phyloP scores from a whole-genome alignment of 2,888 invertebrate genomes.

The Eucriotettix oculatus region DNA sequence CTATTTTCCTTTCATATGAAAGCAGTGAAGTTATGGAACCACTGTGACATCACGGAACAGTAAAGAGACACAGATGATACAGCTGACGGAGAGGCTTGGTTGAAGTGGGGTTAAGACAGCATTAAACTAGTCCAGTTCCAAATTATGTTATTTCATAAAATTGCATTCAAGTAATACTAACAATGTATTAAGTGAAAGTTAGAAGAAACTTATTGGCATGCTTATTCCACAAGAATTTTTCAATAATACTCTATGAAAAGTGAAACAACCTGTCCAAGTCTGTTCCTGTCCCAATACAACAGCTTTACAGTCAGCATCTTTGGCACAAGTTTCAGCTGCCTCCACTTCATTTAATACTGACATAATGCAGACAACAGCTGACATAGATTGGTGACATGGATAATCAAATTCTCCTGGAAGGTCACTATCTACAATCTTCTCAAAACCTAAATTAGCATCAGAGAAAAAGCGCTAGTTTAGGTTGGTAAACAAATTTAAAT shows the following conservation, averaged over 20 bases:
- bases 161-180: too few relatives aligned
- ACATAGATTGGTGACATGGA: conserved; percentile 10
- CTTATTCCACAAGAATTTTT: neutral
- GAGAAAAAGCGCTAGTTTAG: neutral
- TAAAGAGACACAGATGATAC: too few relatives aligned
- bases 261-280: conserved; percentile 11
- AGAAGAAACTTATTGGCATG: neutral
- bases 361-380: conserved; percentile 10
- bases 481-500: too few relatives aligned
- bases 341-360: conserved; percentile 12
- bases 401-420: conserved; percentile 13
- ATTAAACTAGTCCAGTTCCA: too few relatives aligned
- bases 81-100: too few relatives aligned
- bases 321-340: conserved; percentile 10
- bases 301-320: conserved; percentile 10
- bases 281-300: conserved; percentile 12
- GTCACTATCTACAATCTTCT: conserved; percentile 9
- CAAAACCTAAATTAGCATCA: conserved; percentile 6
- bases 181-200: too few relatives aligned
- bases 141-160: too few relatives aligned
- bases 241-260: neutral
- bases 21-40: too few relatives aligned
- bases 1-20: too few relatives aligned
- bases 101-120: too few relatives aligned
- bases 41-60: too few relatives aligned